These are phyloP conservation scores for Dipodomys spectabilis DNA, from an alignment of 2,113 vertebrate genomes.

Conservation along the genomic window DNA sequence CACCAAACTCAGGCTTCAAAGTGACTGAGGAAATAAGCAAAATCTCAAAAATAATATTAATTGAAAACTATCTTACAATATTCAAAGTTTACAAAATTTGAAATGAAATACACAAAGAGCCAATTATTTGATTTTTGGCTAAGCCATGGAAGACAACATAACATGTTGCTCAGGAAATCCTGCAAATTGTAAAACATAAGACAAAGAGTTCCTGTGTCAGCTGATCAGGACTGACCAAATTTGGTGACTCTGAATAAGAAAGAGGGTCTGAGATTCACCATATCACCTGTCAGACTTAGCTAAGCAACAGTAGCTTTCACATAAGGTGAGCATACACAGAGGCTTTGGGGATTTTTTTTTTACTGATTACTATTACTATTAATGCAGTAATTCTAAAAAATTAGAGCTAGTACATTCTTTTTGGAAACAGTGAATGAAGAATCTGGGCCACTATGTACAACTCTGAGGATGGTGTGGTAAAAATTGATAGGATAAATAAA, in stretches of 20 bases:
- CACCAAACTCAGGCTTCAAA: background rate
- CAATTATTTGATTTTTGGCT: background rate
- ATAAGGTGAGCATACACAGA: background rate
- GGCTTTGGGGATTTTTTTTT: background rate
- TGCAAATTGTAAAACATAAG: background rate
- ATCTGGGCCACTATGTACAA: background rate
- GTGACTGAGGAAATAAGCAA: background rate
- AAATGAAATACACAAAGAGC: background rate
- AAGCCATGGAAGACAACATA: background rate
- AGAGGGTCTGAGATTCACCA: background rate
- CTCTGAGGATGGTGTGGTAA: background rate
- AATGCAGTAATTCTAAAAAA: background rate
- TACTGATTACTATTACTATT: background rate
- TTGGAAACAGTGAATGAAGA: background rate
- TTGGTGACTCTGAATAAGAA: background rate
- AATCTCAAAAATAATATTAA: background rate
- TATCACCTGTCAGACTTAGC: background rate
- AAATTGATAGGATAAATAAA: no score
- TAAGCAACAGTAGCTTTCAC: background rate
- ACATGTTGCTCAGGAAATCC: background rate
- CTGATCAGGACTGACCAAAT: background rate
- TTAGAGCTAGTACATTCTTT: background rate
- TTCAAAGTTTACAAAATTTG: slow-evolving; percentile 33
- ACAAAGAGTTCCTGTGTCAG: background rate
- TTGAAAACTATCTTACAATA: background rate